Conservation (phyloP, 2,888 invertebrate genomes). For the Sphinx pinastri region DNA sequence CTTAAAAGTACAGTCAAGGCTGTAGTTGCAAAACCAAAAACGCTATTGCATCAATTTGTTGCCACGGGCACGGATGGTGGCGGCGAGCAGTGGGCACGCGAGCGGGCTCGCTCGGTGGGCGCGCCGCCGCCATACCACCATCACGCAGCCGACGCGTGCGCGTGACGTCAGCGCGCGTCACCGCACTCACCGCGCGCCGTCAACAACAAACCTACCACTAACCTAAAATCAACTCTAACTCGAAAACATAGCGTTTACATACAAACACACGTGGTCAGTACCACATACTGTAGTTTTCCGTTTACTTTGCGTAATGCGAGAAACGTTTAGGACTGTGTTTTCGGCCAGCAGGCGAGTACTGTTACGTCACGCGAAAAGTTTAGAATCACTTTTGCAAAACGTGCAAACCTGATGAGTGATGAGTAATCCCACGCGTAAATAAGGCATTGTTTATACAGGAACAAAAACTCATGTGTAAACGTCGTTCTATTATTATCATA, state of each 20-base stretch:
- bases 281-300: constrained; percentile 42
- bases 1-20: constrained; percentile 38
- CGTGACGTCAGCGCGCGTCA: constrained; percentile 74
- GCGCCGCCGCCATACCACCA: constrained; percentile 54
- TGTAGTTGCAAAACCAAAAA: constrained; percentile 29
- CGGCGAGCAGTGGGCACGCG: constrained; percentile 31
- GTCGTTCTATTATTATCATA: constrained; percentile 39
- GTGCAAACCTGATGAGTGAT: constrained; percentile 19
- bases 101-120: constrained; percentile 54
- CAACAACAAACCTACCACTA: constrained; percentile 41
- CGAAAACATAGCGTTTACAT: constrained; percentile 34
- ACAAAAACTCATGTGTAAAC: constrained; percentile 37
- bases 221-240: constrained; percentile 35
- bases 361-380: constrained; percentile 37
- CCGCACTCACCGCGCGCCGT: constrained; percentile 39
- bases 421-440: constrained; percentile 23
- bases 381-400: constrained; percentile 25
- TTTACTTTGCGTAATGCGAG: constrained; percentile 56
- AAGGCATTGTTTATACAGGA: constrained; percentile 32
- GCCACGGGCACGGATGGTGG: constrained; percentile 35
- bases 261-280: constrained; percentile 19
- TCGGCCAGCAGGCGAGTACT: constrained; percentile 35
- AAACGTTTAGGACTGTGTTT: constrained; percentile 37
- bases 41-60: constrained; percentile 41
- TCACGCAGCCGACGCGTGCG: constrained; percentile 64